These are phyloP conservation scores for Hypotaenidia philippensis DNA, from an alignment of 2,797 vertebrate species.

Conservation along the genomic window DNA sequence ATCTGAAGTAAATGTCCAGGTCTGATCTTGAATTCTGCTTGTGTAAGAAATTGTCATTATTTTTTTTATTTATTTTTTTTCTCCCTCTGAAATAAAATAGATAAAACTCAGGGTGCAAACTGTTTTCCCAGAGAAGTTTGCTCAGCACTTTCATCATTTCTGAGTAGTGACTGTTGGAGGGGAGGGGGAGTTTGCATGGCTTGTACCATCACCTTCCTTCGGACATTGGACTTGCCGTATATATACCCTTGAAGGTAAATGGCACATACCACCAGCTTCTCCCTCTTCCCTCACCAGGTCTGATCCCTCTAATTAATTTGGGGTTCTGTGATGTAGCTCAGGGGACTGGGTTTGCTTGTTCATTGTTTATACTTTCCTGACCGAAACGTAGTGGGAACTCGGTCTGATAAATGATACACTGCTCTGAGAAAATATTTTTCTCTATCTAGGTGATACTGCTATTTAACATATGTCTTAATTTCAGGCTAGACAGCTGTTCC, in stretches of 20 bases:
- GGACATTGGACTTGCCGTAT: neutral
- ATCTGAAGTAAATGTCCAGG: neutral
- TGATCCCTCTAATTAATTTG: neutral
- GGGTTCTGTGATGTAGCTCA: neutral
- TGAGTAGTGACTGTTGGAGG: neutral
- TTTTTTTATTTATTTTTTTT: rapidly evolving
- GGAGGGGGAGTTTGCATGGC: neutral
- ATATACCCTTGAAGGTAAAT: neutral
- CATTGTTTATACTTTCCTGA: too few relatives aligned
- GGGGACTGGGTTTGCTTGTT: neutral
- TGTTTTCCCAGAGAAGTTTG: neutral
- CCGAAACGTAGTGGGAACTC: neutral
- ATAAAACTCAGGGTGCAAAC: neutral
- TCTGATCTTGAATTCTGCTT: neutral
- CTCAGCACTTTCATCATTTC: neutral
- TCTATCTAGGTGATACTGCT: neutral
- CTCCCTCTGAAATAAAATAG: neutral
- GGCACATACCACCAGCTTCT: neutral
- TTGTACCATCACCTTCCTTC: neutral
- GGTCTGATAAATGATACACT: neutral
- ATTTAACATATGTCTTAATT: neutral
- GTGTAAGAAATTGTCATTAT: neutral
- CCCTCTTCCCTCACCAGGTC: too few relatives aligned
- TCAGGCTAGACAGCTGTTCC: neutral
- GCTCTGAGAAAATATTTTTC: neutral